phyloP scores from a whole-genome alignment of 2,888 invertebrate species.

The Harpalus rufipes region DNA sequence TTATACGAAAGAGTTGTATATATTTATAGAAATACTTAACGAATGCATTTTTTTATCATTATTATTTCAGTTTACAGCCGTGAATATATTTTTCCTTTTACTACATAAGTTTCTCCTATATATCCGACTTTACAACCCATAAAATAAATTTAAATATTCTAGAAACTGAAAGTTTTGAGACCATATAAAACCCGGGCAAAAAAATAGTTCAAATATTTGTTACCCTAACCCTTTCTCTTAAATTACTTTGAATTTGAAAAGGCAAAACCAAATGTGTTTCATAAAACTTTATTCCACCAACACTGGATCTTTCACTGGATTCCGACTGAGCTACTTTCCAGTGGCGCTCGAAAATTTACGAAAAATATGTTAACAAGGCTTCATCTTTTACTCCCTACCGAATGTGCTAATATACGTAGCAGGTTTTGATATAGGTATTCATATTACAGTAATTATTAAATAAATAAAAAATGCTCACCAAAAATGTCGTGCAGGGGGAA shows the following conservation, averaged over 20 bases:
- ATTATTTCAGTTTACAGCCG: neutral
- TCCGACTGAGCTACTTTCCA: neutral
- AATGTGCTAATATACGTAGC: too few species aligned
- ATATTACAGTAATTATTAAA: too few species aligned
- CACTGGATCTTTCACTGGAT: slow-evolving; percentile 21
- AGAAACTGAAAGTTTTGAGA: slow-evolving; percentile 31
- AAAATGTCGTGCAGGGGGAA: too few species aligned
- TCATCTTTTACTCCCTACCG: neutral
- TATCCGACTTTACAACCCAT: neutral
- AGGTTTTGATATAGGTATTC: too few species aligned
- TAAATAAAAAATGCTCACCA: too few species aligned
- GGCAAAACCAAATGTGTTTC: slow-evolving; percentile 46
- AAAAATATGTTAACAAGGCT: neutral
- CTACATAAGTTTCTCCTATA: neutral
- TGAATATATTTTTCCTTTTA: neutral
- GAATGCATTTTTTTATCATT: neutral
- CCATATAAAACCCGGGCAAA: neutral
- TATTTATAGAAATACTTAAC: neutral
- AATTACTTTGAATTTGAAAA: slow-evolving; percentile 32
- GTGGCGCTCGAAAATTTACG: neutral
- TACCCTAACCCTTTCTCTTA: slow-evolving; percentile 30
- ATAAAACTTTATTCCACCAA: slow-evolving; percentile 26
- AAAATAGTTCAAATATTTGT: slow-evolving; percentile 34
- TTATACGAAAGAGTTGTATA: too few species aligned
- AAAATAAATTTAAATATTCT: slow-evolving; percentile 7